Base-by-base conservation (phyloP, 2,113 vertebrate species). In the Oncorhynchus mykiss region DNA sequence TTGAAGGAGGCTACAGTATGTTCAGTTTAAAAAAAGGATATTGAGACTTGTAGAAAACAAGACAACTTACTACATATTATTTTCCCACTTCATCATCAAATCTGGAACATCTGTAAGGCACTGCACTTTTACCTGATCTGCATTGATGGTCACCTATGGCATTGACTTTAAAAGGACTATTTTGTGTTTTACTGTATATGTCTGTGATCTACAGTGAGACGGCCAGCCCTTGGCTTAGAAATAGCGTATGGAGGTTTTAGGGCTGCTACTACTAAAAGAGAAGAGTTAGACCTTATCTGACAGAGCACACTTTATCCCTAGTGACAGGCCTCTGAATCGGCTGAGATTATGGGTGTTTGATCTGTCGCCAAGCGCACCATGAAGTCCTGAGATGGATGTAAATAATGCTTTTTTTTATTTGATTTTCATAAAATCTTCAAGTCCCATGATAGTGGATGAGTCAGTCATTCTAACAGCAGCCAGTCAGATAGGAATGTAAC, bases 401-500 rank as follows among this genome's bases (percentile, higher is more conserved):
- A 83, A 79, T 62, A 62, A 22, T 12, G 39, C 9, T 45, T 45
- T 45, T 9, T 45, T 45, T 31, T 5, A 5, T 1, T 45, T 45
- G 39, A 45, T 45, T 12, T 45, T 45, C 39, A 45, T 45, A 45
- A 45, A 22, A 22, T 16, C 16, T 62, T 22, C 20, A 62, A 62
- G 59, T 22, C 59, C 51, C 5, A 16, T 45, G 39, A 45, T 45
- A 54, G 5, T 54, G 77, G 80, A 88, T 88, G 77, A 85, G 87
- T 82, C 82, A 78, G 65, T 80, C 80, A 75, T 81, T 79, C 79
- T 76, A 84, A 77, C 77, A 80, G 77, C 82, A 74, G 76, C 65
- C 71, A 80, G 48, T 78, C 66, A 88, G 89, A 88, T 91, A 90
- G 90, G 78, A 64, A 73, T 74, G 62, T 82, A 88, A 88, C 87